These are phyloP conservation scores for Ommatoiulus sabulosus DNA, from an alignment of 2,888 invertebrate genomes.

Conservation along the genomic window DNA sequence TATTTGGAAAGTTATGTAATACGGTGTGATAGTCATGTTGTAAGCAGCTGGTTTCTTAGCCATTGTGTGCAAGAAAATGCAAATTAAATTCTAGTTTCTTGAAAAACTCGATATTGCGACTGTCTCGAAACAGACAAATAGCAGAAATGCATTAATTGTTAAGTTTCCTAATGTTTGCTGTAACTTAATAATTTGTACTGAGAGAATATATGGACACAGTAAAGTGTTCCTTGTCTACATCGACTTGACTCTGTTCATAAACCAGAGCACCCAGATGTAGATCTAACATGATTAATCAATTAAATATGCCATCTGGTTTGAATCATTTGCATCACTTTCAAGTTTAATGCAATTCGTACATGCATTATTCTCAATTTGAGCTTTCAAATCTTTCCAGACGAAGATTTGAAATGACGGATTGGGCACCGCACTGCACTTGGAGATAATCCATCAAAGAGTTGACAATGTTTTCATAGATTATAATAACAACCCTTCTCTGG, in stretches of 20 bases:
- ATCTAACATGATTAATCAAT: slow-evolving; percentile 34
- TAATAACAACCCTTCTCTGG: slow-evolving; percentile 1
- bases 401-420: neutral
- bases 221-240: neutral
- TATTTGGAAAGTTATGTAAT: too few relatives aligned
- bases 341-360: neutral
- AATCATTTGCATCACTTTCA: neutral
- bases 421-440: neutral
- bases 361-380: neutral
- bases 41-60: too few relatives aligned
- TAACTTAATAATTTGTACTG: too few relatives aligned
- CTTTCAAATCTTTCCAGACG: neutral
- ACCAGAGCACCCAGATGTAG: neutral
- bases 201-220: neutral
- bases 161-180: too few relatives aligned
- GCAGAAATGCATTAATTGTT: neutral
- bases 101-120: too few relatives aligned
- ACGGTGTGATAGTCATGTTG: too few relatives aligned
- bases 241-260: neutral
- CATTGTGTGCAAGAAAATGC: too few relatives aligned
- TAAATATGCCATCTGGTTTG: slow-evolving; percentile 34
- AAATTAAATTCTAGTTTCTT: too few relatives aligned
- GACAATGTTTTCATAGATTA: neutral
- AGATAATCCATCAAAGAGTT: neutral
- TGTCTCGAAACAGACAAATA: too few relatives aligned